A percentile compares a stretch with the other conserved stretches of the same genome.
Conservation (phyloP, 2,113 vertebrate species). For the Thamnaconus septentrionalis region DNA sequence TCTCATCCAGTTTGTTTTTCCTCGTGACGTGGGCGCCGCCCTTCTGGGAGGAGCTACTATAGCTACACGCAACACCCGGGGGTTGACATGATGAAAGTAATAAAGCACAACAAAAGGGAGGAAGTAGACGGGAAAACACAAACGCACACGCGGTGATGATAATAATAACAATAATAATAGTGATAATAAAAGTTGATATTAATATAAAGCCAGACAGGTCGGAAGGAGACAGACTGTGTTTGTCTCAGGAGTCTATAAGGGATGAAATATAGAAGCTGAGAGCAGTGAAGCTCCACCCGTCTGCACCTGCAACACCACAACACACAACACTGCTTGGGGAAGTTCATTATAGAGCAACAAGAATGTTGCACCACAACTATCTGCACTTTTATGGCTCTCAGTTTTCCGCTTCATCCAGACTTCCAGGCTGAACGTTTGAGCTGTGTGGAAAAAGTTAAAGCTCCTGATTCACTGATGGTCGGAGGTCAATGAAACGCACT, state of each 20-base stretch:
- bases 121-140: neutral
- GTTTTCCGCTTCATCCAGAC: too few relatives aligned
- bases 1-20: conserved; percentile 9
- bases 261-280: conserved; percentile 13
- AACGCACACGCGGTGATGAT: neutral
- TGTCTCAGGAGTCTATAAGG: conserved; percentile 4
- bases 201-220: conserved; percentile 64
- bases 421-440: too few relatives aligned
- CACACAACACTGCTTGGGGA: neutral
- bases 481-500: too few relatives aligned
- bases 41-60: neutral
- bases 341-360: neutral
- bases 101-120: conserved; percentile 24
- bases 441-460: too few relatives aligned
- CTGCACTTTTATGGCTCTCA: too few relatives aligned
- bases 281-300: conserved; percentile 7
- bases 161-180: neutral
- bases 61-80: too few relatives aligned
- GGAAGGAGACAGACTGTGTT: conserved; percentile 34
- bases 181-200: conserved; percentile 52
- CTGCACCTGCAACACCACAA: conserved; percentile 2
- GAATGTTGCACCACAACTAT: too few relatives aligned
- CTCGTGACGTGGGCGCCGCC: neutral
- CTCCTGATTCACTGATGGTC: too few relatives aligned
- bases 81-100: conserved; percentile 19